Conservation (phyloP, 2,113 vertebrate genomes). For the Gobiocypris rarus region DNA sequence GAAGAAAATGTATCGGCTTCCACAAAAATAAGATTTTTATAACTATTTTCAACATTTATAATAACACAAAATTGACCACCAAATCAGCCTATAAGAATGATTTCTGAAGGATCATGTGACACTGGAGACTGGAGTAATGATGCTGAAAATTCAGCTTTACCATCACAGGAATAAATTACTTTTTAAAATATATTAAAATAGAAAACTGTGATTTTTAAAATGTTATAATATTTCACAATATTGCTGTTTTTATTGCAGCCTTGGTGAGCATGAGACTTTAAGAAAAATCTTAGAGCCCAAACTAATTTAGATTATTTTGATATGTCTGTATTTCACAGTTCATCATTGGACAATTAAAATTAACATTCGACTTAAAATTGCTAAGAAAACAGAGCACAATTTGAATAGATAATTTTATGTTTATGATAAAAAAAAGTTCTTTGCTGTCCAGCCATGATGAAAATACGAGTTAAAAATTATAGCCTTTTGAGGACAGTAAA, state of each 20-base stretch:
- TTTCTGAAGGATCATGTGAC: background rate
- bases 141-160: background rate
- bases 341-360: background rate
- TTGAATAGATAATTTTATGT: background rate
- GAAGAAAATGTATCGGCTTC: background rate
- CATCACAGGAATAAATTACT: background rate
- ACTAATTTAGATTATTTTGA: background rate
- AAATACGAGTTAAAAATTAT: background rate
- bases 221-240: background rate
- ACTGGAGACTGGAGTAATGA: background rate
- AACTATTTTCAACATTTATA: background rate
- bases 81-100: too few relatives aligned
- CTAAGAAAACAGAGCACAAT: background rate
- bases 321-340: background rate
- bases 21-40: too few relatives aligned
- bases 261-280: background rate
- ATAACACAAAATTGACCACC: too few relatives aligned
- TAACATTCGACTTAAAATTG: background rate
- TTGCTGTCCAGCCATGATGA: background rate
- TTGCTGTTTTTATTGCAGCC: background rate
- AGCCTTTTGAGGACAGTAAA: background rate
- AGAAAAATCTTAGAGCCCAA: background rate
- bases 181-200: background rate
- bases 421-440: background rate
- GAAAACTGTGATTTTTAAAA: background rate